Percentiles rank a stretch among this genome's conserved stretches.
These are phyloP conservation scores for Lasioglossum malachurum DNA, from an alignment of 2,888 invertebrate genomes.

Conservation along the genomic window DNA sequence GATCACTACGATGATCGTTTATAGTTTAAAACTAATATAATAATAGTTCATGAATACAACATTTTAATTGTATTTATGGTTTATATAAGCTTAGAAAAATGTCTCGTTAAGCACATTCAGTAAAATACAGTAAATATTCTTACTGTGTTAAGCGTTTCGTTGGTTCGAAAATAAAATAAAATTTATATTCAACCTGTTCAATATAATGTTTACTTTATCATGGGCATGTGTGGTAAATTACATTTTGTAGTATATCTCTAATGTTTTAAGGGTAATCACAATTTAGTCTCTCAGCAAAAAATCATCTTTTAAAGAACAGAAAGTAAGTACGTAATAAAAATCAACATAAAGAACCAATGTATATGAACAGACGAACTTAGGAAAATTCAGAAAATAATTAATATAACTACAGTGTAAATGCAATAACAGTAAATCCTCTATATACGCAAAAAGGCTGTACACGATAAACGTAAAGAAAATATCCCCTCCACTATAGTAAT, in stretches of 20 bases:
- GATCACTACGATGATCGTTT: background rate
- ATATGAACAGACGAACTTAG: slow-evolving; percentile 23
- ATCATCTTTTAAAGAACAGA: background rate
- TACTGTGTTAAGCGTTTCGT: background rate
- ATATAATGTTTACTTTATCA: background rate
- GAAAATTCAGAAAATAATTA: background rate
- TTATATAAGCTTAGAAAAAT: background rate
- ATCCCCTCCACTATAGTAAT: too few species aligned
- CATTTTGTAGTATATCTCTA: background rate
- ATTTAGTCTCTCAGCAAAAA: background rate
- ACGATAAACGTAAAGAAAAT: too few species aligned
- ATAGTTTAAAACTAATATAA: background rate
- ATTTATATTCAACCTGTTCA: background rate
- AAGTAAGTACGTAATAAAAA: background rate
- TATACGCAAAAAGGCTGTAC: too few species aligned
- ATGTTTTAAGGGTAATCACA: background rate
- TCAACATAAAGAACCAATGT: slow-evolving; percentile 26
- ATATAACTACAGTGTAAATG: background rate
- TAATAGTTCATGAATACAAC: background rate
- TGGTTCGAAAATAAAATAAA: background rate
- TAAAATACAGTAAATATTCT: background rate
- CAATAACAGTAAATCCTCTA: background rate
- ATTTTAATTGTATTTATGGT: slow-evolving; percentile 4
- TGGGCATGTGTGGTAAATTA: background rate
- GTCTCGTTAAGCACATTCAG: background rate